phyloP scores from a whole-genome alignment of 2,797 vertebrate genomes.

The Enteromius anoplus region DNA sequence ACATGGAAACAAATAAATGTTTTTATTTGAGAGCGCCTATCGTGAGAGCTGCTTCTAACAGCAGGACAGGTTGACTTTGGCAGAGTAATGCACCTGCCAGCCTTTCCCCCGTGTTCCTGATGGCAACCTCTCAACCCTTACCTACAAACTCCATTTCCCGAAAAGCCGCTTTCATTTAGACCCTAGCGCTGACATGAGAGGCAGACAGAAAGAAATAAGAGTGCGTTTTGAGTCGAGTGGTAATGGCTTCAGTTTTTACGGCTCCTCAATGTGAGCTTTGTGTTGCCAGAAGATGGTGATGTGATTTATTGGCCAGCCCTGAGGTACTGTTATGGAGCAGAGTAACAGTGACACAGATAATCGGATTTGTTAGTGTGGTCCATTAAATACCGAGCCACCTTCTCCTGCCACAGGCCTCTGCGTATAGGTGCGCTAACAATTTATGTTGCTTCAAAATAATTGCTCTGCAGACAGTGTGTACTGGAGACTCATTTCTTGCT shows the following conservation, averaged over 20 bases:
- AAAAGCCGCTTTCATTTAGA: slow-evolving; percentile 52
- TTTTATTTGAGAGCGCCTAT: slow-evolving; percentile 70
- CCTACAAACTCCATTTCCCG: slow-evolving; percentile 51
- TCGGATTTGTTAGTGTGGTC: slow-evolving; percentile 67
- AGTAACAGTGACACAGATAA: slow-evolving; percentile 70
- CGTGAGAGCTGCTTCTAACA: slow-evolving; percentile 62
- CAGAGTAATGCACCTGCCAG: slow-evolving; percentile 75
- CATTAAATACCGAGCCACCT: slow-evolving; percentile 68
- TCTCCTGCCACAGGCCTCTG: slow-evolving; percentile 54
- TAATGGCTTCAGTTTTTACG: slow-evolving; percentile 27
- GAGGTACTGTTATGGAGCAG: slow-evolving; percentile 75
- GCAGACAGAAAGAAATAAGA: slow-evolving; percentile 43
- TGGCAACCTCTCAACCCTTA: slow-evolving; percentile 25
- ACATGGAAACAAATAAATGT: slow-evolving; percentile 71
- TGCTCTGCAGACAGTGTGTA: slow-evolving; percentile 38
- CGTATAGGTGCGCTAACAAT: slow-evolving; percentile 58
- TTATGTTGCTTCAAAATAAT: slow-evolving; percentile 59
- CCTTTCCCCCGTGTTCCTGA: slow-evolving; percentile 56
- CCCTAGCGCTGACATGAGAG: slow-evolving; percentile 21
- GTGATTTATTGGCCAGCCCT: slow-evolving; percentile 72
- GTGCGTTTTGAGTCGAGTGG: slow-evolving; percentile 22
- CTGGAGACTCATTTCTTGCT: slow-evolving; percentile 36
- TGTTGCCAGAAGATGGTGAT: slow-evolving; percentile 70
- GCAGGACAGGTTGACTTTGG: slow-evolving; percentile 70
- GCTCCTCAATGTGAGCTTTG: slow-evolving; percentile 58